phyloP scores from a whole-genome alignment of 2,888 invertebrate genomes.

The Harpagoxenus sublaevis region DNA sequence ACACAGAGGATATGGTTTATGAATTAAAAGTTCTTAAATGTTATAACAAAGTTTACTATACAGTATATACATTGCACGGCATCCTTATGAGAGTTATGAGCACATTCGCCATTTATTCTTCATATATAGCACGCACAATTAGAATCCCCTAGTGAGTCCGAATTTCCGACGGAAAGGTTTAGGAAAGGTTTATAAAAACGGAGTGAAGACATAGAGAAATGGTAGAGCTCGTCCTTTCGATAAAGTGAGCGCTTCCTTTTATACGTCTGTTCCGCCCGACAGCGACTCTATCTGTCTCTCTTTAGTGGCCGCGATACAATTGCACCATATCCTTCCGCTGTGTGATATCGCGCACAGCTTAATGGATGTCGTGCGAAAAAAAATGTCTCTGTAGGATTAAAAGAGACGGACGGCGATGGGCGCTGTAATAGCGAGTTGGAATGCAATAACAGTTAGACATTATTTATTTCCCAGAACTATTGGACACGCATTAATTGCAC shows the following conservation, averaged over 20 bases:
- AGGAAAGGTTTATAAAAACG: constrained; percentile 28
- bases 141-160: background rate
- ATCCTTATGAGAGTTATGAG: background rate
- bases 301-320: constrained; percentile 41
- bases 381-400: constrained; percentile 52
- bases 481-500: constrained; percentile 37
- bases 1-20: background rate
- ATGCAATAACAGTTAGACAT: constrained; percentile 62
- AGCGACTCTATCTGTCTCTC: constrained; percentile 44
- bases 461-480: constrained; percentile 61
- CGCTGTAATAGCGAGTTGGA: constrained; percentile 53
- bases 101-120: background rate
- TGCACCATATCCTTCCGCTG: constrained; percentile 47
- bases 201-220: constrained; percentile 29
- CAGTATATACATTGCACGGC: background rate
- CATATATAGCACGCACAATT: background rate
- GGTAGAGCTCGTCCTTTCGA: constrained; percentile 18
- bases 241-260: constrained; percentile 40
- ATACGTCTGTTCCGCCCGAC: constrained; percentile 28
- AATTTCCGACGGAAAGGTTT: constrained; percentile 15
- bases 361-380: constrained; percentile 62
- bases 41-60: background rate
- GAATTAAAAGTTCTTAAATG: background rate
- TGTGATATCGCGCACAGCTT: constrained; percentile 60
- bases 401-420: constrained; percentile 59